These are phyloP conservation scores for Ciconia stormi DNA, from an alignment of 2,113 vertebrate genomes.

Conservation along the genomic window DNA sequence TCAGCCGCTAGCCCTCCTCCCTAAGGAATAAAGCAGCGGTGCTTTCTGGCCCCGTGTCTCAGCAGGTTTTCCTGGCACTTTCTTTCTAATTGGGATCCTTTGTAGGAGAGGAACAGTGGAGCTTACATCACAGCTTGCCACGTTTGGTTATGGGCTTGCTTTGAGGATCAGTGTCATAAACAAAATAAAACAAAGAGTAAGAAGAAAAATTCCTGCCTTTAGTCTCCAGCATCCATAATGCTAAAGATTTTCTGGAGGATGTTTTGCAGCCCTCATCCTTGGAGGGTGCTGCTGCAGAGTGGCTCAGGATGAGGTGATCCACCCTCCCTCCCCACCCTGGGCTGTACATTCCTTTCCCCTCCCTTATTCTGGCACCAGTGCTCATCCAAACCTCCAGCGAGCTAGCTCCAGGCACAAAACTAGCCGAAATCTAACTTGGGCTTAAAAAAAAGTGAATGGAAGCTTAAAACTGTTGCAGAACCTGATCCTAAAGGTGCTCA, in stretches of 20 bases:
- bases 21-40: neutral
- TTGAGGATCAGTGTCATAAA: neutral
- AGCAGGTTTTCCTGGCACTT: neutral
- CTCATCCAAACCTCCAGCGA: neutral
- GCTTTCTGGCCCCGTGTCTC: neutral
- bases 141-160: neutral
- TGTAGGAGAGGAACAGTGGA: neutral
- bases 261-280: neutral
- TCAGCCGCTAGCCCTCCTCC: neutral
- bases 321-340: neutral
- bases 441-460: neutral
- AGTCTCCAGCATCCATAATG: neutral
- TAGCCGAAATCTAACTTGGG: neutral
- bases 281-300: neutral
- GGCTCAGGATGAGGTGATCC: neutral
- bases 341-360: neutral
- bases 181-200: neutral
- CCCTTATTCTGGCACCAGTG: neutral
- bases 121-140: neutral
- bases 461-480: neutral
- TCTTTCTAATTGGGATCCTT: neutral
- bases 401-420: neutral
- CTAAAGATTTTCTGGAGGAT: neutral
- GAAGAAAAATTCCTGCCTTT: neutral
- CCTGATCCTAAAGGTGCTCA: neutral